Evolutionary conservation across 2,888 invertebrate species (phyloP), one percentile per base, ranked within the genome.

Genomic region (Psococerastis gibbosa): DNA sequence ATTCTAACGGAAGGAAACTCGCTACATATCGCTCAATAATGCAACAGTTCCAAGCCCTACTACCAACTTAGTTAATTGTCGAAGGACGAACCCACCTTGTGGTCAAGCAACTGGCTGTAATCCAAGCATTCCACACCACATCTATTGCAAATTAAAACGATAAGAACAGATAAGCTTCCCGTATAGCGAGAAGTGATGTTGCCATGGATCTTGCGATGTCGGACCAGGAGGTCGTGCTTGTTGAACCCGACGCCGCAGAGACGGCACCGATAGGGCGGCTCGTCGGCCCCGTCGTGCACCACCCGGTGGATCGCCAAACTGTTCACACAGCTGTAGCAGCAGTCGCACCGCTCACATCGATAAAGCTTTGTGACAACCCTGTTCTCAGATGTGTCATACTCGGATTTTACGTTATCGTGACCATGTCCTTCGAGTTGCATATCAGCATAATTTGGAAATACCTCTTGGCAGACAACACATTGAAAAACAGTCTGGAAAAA

Each of bases 51-150:
- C n/a, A n/a, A n/a, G n/a, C n/a, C n/a, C n/a, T n/a, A n/a, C n/a
- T n/a, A n/a, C n/a, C n/a, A n/a, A n/a, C n/a, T n/a, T n/a, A n/a
- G n/a, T n/a, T n/a, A n/a, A n/a, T n/a, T n/a, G n/a, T n/a, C n/a
- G n/a, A n/a, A n/a, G n/a, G n/a, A n/a, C n/a, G n/a, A n/a, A n/a
- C n/a, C n/a, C 11, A 27, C 27, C 38, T 38, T 38, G 11, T 38
- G 38, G 22, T 38, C 20, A 4, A 38, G 18, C 18, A 38, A 20
- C 38, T 38, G 38, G 13, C 18, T 38, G 18, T 38, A 38, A 38
- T 38, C 38, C 18, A 20, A 16, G 18, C 38, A 38, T 11, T 38
- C 38, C 8, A 38, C n/a, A 13, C 38, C 38, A 22, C 38, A 38
- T n/a, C 15, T 38, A 20, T 38, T 20, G 20, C 38, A 38, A 4